Evolutionary conservation across 2,797 vertebrate genomes (phyloP), one percentile per base, ranked within the genome.

Genomic region (Pempheris klunzingeri): DNA sequence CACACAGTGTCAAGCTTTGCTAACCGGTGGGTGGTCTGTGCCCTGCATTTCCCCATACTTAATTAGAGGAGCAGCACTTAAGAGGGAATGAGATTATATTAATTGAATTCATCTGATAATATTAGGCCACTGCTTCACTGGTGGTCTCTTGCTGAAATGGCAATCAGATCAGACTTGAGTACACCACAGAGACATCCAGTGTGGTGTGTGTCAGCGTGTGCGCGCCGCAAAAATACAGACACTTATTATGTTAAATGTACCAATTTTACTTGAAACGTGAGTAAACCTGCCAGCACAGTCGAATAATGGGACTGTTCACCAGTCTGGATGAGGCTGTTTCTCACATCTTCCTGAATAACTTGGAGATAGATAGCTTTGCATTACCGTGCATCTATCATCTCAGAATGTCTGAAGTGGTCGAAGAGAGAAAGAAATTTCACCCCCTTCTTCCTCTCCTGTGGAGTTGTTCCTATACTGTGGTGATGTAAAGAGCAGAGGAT

Each of bases 31-130:
- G 94, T 88, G 94, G 93, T 85, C 89, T 41, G 10, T 77, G 52
- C 74, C 83, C 84, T 78, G 86, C 50, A 28, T 86, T 66, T 78
- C 72, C 77, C 77, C 58, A 57, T 77, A 92, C 94, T 95, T 96
- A 96, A 96, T 97, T 96, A 97, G 94, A 92, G 94, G 93, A 95
- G 96, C 95, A 96, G 96, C 96, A 96, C 95, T 97, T 97, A 95
- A 94, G 94, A 95, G 95, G 95, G 96, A 97, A 97, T 96, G 84
- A 96, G 95, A 96, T 97, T 96, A 96, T 95, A 96, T 96, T 97
- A 96, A 97, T 96, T 97, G 93, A 96, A 96, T 96, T 95, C 91
- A 94, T 95, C 94, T 91, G 94, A 96, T 96, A 94, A 96, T 91
- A 88, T 92, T 88, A 75, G 82, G 84, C 82, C 74, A 84, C 72